These are phyloP conservation scores for Chrysomallon squamiferum DNA, from an alignment of 1,140 invertebrate genomes.

Conservation along the genomic window DNA sequence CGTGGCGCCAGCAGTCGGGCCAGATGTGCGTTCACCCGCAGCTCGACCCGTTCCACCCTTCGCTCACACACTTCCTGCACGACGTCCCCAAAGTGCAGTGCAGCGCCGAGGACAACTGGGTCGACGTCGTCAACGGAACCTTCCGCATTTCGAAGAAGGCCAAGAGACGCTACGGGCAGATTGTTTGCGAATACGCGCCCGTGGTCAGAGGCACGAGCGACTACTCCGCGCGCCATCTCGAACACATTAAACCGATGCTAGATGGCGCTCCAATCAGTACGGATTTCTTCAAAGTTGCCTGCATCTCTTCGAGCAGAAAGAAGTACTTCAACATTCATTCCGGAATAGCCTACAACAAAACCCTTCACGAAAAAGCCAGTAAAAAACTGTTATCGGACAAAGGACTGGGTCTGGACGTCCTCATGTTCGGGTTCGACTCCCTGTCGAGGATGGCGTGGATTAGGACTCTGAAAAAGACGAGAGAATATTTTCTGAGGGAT, in stretches of 20 bases:
- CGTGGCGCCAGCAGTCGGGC: constrained; percentile 12
- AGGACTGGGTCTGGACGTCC: constrained; percentile 71
- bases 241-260: constrained; percentile 34
- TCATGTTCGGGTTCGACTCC: constrained; percentile 93
- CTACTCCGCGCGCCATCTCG: constrained; percentile 25
- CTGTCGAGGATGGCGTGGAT: constrained; percentile 86
- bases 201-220: constrained; percentile 31
- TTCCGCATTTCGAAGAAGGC: constrained; percentile 34
- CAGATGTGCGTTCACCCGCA: constrained; percentile 71
- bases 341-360: constrained; percentile 38
- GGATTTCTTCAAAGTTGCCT: constrained; percentile 54
- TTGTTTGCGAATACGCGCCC: constrained; percentile 48
- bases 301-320: constrained; percentile 36
- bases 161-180: constrained; percentile 36
- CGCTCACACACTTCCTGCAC: constrained; percentile 74
- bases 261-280: constrained; percentile 34
- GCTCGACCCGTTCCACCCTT: constrained; percentile 71
- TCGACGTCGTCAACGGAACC: constrained; percentile 42
- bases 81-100: constrained; percentile 70
- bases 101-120: constrained; percentile 62
- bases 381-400: background rate
- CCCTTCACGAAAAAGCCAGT: constrained; percentile 8
- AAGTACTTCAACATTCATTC: constrained; percentile 54
- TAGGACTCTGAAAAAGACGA: constrained; percentile 82
- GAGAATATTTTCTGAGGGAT: constrained; percentile 75